Percentiles rank a stretch among this genome's conserved stretches.
These are phyloP conservation scores for Ricordea florida DNA, from an alignment of 92 coral and sea anemone species.

Conservation along the genomic window DNA sequence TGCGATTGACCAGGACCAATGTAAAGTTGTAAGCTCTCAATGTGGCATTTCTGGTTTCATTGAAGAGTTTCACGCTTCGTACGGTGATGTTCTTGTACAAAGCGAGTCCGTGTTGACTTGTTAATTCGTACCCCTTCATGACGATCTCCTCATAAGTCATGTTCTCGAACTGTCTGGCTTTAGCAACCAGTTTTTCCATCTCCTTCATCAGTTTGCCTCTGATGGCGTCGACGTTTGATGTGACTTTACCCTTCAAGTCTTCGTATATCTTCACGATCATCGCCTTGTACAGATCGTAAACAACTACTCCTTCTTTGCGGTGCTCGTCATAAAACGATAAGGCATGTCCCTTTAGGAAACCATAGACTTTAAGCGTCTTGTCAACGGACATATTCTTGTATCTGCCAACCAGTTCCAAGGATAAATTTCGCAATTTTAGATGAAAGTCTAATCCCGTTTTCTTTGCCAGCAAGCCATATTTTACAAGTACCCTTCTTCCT, in stretches of 20 bases:
- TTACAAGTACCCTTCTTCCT: conserved; percentile 46
- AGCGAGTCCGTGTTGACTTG: conserved; percentile 62
- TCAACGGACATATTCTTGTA: conserved; percentile 53
- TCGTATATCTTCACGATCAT: conserved; percentile 47
- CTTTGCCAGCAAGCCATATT: conserved; percentile 65
- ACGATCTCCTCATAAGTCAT: conserved; percentile 81
- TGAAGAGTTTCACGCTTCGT: conserved; percentile 54
- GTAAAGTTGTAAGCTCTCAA: conserved; percentile 65
- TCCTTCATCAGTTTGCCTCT: conserved; percentile 41
- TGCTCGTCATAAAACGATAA: conserved; percentile 68
- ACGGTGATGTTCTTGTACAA: conserved; percentile 76
- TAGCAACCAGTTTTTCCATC: conserved; percentile 43
- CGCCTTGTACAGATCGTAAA: conserved; percentile 70
- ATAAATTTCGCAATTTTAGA: conserved; percentile 5
- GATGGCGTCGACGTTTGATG: conserved; percentile 14
- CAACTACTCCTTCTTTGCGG: conserved; percentile 48
- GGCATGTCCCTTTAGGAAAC: conserved; percentile 26
- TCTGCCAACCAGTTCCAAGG: conserved; percentile 21
- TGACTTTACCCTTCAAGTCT: conserved; percentile 31
- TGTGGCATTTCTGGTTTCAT: conserved; percentile 65
- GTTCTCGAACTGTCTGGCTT: conserved; percentile 71
- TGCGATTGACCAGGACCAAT: conserved; percentile 41
- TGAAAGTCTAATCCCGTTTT: conserved; percentile 36
- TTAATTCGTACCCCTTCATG: conserved; percentile 48
- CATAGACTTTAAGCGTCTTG: conserved; percentile 53